These are phyloP conservation scores for Masticophis lateralis DNA, from an alignment of 2,797 vertebrate genomes.

Conservation along the genomic window DNA sequence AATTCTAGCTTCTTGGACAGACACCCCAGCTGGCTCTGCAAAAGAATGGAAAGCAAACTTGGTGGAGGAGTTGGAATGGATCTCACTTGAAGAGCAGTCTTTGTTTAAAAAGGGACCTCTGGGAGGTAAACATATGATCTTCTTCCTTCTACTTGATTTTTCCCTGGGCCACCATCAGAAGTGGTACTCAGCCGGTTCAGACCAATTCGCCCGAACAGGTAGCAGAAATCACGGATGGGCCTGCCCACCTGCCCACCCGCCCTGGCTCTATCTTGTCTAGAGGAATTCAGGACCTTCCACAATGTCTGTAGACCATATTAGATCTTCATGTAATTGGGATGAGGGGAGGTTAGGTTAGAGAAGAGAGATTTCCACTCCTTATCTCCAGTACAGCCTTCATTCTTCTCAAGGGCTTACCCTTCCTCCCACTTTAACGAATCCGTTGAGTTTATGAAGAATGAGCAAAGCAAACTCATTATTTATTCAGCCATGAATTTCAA, in stretches of 20 bases:
- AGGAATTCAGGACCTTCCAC: neutral
- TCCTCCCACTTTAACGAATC: slow-evolving; percentile 64
- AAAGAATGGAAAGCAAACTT: neutral
- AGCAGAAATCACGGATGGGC: too few relatives aligned
- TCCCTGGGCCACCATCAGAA: too few relatives aligned
- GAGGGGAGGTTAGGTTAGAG: neutral
- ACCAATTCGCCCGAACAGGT: too few relatives aligned
- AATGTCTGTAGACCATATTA: neutral
- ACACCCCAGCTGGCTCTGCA: neutral
- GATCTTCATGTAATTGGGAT: neutral
- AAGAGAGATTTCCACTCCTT: slow-evolving; percentile 36
- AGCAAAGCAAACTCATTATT: slow-evolving; percentile 62
- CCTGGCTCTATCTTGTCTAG: too few relatives aligned
- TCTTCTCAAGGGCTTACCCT: slow-evolving; percentile 45
- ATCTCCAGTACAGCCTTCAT: slow-evolving; percentile 47
- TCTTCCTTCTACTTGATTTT: neutral
- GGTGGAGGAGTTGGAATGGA: too few relatives aligned
- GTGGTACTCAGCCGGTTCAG: too few relatives aligned
- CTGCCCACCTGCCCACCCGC: too few relatives aligned
- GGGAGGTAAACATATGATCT: neutral
- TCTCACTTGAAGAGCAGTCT: neutral
- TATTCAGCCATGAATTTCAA: slow-evolving; percentile 63
- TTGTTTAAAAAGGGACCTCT: too few relatives aligned
- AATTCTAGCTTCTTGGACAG: too few relatives aligned
- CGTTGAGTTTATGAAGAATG: slow-evolving; percentile 40